Conservation (phyloP, 2,888 invertebrate genomes). For the Ochropacha duplaris region DNA sequence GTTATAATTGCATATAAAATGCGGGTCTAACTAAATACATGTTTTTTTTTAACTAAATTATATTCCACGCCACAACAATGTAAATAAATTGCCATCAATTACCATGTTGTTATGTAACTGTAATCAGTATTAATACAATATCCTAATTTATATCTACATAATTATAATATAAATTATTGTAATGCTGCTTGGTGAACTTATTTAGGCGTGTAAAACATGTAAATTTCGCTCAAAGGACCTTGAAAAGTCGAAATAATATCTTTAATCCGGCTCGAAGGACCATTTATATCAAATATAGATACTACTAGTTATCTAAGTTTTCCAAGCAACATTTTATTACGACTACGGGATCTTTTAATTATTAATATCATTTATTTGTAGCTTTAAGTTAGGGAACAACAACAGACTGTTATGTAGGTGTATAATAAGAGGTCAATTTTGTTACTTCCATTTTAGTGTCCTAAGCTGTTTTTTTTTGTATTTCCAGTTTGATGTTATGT, state of each 20-base stretch:
- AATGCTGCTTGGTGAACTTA: conserved; percentile 38
- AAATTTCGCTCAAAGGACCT: conserved; percentile 12
- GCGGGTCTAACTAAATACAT: conserved; percentile 63
- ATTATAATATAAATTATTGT: conserved; percentile 32
- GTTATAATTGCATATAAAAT: conserved; percentile 55
- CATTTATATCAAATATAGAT: too few relatives aligned
- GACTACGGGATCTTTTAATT: conserved; percentile 50
- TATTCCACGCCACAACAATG: conserved; percentile 64
- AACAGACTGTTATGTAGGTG: conserved; percentile 62
- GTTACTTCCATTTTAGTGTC: conserved; percentile 39
- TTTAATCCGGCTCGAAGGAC: conserved; percentile 7
- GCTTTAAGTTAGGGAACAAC: conserved; percentile 56
- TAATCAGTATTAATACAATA: conserved; percentile 81
- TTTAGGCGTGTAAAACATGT: neutral
- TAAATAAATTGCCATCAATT: conserved; percentile 74
- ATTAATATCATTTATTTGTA: conserved; percentile 41
- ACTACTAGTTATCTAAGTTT: conserved; percentile 16
- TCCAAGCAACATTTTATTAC: conserved; percentile 30
- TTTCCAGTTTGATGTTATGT: conserved; percentile 24
- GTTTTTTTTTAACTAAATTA: conserved; percentile 65
- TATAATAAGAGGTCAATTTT: conserved; percentile 45
- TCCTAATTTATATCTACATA: conserved; percentile 66
- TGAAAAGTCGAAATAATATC: neutral
- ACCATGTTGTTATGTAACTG: conserved; percentile 69
- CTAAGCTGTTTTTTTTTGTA: conserved; percentile 38